Base-by-base conservation (phyloP, 37 sponge, comb jelly and placozoan genomes). In the Oscarella lobularis region DNA sequence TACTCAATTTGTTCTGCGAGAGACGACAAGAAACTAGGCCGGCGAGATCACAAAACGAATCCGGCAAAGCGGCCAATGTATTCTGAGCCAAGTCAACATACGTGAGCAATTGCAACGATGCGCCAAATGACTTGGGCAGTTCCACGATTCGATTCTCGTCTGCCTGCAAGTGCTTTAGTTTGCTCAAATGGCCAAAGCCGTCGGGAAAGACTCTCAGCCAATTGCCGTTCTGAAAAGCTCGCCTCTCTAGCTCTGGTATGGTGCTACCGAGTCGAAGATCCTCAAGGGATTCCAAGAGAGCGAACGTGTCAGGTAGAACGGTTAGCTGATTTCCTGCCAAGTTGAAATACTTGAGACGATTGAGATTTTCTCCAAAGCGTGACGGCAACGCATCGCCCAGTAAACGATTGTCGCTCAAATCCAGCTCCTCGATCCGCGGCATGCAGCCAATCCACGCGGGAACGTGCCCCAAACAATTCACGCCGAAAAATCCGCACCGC, bases 101-200 rank as follows among this genome's bases (percentile, higher is more conserved):
- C 31, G 6, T 14, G 5, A 68, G 31, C 31, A 30, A 20, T 29
- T 5, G 6, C 35, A 68, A 35, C 6, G 71, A 68, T n/a, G n/a
- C n/a, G 33, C 71, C 71, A 14, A 68, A 68, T 14, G 71, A 68
- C 31, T 68, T 5, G 4, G 71, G 71, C 71, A 68, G 31, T 4
- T 35, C 6, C 35, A 34, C 4, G 6, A 68, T 5, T 20, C 31
- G 6, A 5, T 4, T 68, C 31, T 68, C 71, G 71, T 68, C 29
- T 4, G 31, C 31, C 71, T 20, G 4, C 71, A 68, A 14, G 35
- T 35, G 6, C 71, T 68, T 35, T 68, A 68, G 31, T 34, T 35
- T 68, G 4, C 6, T 5, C 31, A 68, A 35, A 4, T 20, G 35
- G 31, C 71, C 71, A 14, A 68, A 68, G 4, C 31, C 31, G 5